These are phyloP conservation scores for Myotis davidii DNA, from an alignment of 2,113 vertebrate species.

Conservation along the genomic window DNA sequence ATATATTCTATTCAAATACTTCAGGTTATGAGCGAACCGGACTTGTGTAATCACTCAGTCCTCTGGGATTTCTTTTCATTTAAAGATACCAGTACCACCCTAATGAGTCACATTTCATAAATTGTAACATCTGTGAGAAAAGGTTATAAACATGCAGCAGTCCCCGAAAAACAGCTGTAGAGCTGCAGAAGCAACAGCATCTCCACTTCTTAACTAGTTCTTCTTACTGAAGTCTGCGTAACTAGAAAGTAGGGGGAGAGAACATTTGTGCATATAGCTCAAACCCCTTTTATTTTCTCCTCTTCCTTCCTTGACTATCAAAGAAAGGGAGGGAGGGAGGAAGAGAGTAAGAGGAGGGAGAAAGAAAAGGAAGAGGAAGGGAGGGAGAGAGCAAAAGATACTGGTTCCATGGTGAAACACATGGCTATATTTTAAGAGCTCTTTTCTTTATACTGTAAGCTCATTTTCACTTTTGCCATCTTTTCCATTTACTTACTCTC, in stretches of 20 bases:
- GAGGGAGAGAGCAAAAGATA: background rate
- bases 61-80: conserved; percentile 71
- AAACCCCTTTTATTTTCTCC: background rate
- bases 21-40: conserved; percentile 62
- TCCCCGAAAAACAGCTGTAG: conserved; percentile 73
- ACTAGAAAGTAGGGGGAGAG: background rate
- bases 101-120: conserved; percentile 86
- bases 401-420: background rate
- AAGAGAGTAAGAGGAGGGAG: too few relatives aligned
- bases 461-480: background rate
- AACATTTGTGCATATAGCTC: background rate
- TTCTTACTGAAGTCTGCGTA: background rate
- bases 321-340: background rate
- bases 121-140: conserved; percentile 82
- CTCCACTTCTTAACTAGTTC: background rate
- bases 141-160: conserved; percentile 75
- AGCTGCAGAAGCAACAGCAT: conserved; percentile 16
- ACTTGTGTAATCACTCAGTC: conserved; percentile 75
- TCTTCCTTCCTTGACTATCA: background rate
- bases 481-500: background rate
- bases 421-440: background rate
- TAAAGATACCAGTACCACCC: conserved; percentile 84
- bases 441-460: background rate
- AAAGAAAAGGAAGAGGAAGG: too few relatives aligned
- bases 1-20: conserved; percentile 70